Base-by-base conservation (phyloP, 2,888 invertebrate species). In the Beris chalybata region DNA sequence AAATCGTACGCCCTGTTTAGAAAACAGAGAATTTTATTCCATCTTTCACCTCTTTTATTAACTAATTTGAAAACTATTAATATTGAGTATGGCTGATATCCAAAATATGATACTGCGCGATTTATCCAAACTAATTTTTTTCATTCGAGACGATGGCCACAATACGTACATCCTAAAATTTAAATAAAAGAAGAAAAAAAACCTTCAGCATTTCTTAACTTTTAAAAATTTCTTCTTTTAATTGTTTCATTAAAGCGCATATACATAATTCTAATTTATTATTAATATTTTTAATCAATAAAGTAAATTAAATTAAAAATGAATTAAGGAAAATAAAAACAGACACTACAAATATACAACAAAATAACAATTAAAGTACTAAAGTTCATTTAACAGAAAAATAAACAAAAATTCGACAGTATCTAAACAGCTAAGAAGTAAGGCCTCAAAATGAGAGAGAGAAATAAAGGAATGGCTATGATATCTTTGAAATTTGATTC, bases 231-330 rank as follows among this genome's bases (percentile, higher is more conserved):
- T 50, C 50, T 61, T 61, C 52, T 52, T 29, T 61, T 50, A 47
- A 38, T 61, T 61, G 50, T 61, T 59, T 61, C 61, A 59, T 61
- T 61, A 61, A 61, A 61, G 61, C 61, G 61, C 61, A 61, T 61
- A 61, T 61, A 61, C 61, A 61, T 61, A 44, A 38, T 61, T 61
- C 61, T 61, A 61, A 52, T 61, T 52, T 52, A 52, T 50, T 50
- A 50, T 50, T 61, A 61, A 47, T 47, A 48, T 11, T 22, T 44
- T 53, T 43, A 22, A 53, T 53, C 43, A 52, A 38, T 31, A 43
- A 43, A 29, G 53, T 22, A 44, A 38, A 53, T 12, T 38, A 52
- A 64, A 52, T 43, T 64, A 64, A 38, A 52, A 57, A 22, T 57
- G 31, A 30, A 4, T 55, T 32, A 11, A 12, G 6, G 32, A 30